Base-by-base conservation (phyloP, 1,140 invertebrate genomes). In the Cecropterus lyciades region DNA sequence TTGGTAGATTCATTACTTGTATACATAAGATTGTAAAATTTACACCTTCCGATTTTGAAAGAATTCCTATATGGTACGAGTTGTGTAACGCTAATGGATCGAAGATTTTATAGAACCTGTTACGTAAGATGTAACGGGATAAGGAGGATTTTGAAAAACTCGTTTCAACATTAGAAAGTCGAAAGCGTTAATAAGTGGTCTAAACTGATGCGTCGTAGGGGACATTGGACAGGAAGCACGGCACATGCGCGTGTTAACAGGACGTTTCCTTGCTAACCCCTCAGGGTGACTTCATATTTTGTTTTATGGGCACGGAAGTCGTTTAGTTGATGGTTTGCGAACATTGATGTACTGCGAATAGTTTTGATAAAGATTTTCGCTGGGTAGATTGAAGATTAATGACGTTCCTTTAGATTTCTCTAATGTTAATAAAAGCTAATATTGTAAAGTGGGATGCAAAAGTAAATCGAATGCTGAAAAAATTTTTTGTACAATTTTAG, bases 211-310 rank as follows among this genome's bases (percentile, higher is more conserved):
- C 16, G 70, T 73, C 13, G 70, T 71, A 75, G 77, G 82, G 74
- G 78, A 78, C 79, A 73, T 57, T 65, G 64, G 70, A 77, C 85
- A 85, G 85, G 85, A 88, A 82, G 67, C 75, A 86, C 79, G 85
- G 79, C 64, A 53, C 77, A 80, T 82, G 85, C 78, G 75, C 78
- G 73, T 77, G 63, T 85, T 88, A 88, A 88, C 82, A 86, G 77
- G 77, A 73, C 77, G 70, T 67, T 85, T 88, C 84, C 85, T 86
- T 48, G 73, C 70, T 76, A 73, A 71, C 80, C 79, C 78, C 76
- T 56, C 11, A 16, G 53, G 53, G 53, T 56, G 53, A 42, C 15
- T 42, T 73, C 74, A 43, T 62, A 63, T 70, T 77, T 60, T 70
- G 67, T 74, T 72, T 74, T 49, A 52, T 24, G n/a, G 33, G 14